phyloP scores from a whole-genome alignment of 1,140 invertebrate species.

The Musca vetustissima region DNA sequence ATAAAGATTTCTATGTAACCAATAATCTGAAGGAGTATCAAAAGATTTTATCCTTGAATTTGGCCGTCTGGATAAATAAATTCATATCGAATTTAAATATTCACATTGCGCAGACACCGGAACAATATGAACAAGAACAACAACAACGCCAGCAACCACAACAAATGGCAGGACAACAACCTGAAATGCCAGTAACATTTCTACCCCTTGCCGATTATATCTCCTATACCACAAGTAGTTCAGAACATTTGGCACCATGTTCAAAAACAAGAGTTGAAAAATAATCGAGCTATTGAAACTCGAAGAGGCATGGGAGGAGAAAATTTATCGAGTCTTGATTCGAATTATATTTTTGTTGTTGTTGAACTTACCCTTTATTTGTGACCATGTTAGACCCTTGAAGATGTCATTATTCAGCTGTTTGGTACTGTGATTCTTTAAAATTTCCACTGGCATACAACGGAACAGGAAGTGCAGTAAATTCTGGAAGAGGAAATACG shows the following conservation, averaged over 20 bases:
- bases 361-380: slow-evolving; percentile 47
- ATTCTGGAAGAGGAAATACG: slow-evolving; percentile 43
- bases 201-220: slow-evolving; percentile 47
- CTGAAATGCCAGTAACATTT: slow-evolving; percentile 32
- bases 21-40: slow-evolving; percentile 48
- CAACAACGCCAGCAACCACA: slow-evolving; percentile 28
- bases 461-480: slow-evolving; percentile 52
- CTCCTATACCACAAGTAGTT: slow-evolving; percentile 33
- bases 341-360: too few relatives aligned
- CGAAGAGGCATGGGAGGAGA: too few relatives aligned
- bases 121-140: slow-evolving; percentile 29
- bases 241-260: too few relatives aligned
- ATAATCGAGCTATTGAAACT: too few relatives aligned
- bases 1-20: slow-evolving; percentile 50
- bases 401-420: slow-evolving; percentile 43
- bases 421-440: slow-evolving; percentile 51
- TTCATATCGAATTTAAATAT: slow-evolving; percentile 53
- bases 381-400: slow-evolving; percentile 41
- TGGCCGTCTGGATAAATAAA: slow-evolving; percentile 54
- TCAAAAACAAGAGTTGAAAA: too few relatives aligned
- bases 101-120: slow-evolving; percentile 35
- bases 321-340: too few relatives aligned
- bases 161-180: slow-evolving; percentile 24
- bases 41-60: slow-evolving; percentile 45
- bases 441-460: slow-evolving; percentile 51